Evolutionary conservation across 53 echinoderm and acorn worm species (phyloP), one percentile per base, ranked within the genome.

Genomic region (Henricia sp.): DNA sequence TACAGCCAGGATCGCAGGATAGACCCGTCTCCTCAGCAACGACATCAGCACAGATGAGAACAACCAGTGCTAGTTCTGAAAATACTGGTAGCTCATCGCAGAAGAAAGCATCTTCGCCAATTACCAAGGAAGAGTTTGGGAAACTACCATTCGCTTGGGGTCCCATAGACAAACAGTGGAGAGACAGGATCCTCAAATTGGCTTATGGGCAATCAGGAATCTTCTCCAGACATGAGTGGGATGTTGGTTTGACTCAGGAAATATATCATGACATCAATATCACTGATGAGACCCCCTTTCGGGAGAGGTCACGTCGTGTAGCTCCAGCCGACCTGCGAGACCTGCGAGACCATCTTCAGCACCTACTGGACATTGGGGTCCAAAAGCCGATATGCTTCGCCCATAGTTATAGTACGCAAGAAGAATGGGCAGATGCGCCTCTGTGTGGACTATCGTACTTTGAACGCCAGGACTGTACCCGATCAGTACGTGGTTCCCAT

Each of bases 401-500:
- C 77, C 10, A 76, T 76, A 24, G 57, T 80, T 2, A 43, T 80
- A 9, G 82, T 88, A 21, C 20, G 57, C 17, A 88, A 82, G 60
- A 83, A 88, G 27, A 72, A 68, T 72, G 83, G 73, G 27, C 30
- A 59, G 11, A 12, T 83, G 17, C 33, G 89, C 19, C 52, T 89
- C 16, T 89, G 89, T 23, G 50, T 89, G 30, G 84, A 89, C 59
- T 89, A 90, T 63, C 38, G 84, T 6, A 90, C 78, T 13, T 50
- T 85, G 6, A 90, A 90, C 29, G 37, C 85, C 24, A 54, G 86
- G 48, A 86, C 90, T 27, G 43, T 69, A 0, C 77, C 77, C 2
- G 85, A 90, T 32, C 85, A 89, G 50, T 90, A 86, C 37, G 48
- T 86, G 25, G 86, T 90, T 21, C 90, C 90, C 9, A 28, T 86